A percentile compares a stretch with the other conserved stretches of the same genome.
These are phyloP conservation scores for Nasua narica DNA, from an alignment of 2,797 vertebrate genomes.

Conservation along the genomic window DNA sequence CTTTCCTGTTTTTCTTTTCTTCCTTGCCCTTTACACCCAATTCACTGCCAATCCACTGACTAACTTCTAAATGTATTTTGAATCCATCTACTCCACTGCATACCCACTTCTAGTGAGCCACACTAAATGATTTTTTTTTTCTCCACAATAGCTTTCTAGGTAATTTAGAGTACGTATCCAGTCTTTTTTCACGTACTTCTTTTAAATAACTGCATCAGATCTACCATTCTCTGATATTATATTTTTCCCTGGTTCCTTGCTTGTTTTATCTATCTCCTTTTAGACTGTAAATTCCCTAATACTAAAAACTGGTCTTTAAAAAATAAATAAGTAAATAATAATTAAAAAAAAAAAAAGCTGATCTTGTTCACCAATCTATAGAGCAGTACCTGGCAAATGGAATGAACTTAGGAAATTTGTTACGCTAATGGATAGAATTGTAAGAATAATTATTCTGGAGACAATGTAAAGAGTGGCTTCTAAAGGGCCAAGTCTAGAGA, in stretches of 20 bases:
- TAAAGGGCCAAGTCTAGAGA: background rate
- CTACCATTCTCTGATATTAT: background rate
- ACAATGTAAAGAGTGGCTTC: background rate
- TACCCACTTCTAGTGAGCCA: background rate
- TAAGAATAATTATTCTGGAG: background rate
- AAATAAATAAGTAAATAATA: too few species aligned
- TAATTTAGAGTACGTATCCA: background rate
- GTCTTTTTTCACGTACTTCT: background rate
- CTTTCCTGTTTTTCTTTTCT: background rate
- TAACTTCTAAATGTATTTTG: background rate
- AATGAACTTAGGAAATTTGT: constrained; percentile 9
- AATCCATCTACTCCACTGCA: background rate
- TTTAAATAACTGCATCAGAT: background rate
- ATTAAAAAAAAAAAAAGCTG: background rate
- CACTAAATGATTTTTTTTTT: background rate
- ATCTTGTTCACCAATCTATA: background rate
- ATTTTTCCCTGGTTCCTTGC: constrained; percentile 16
- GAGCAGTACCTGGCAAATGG: background rate
- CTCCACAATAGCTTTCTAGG: background rate
- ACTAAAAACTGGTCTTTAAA: background rate
- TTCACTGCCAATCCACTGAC: background rate
- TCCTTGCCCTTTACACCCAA: background rate
- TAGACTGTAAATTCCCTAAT: background rate
- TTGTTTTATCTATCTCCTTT: background rate
- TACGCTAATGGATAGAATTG: background rate